Evolutionary conservation across 2,888 invertebrate species (phyloP).

Genomic region (Seladonia tumulorum): DNA sequence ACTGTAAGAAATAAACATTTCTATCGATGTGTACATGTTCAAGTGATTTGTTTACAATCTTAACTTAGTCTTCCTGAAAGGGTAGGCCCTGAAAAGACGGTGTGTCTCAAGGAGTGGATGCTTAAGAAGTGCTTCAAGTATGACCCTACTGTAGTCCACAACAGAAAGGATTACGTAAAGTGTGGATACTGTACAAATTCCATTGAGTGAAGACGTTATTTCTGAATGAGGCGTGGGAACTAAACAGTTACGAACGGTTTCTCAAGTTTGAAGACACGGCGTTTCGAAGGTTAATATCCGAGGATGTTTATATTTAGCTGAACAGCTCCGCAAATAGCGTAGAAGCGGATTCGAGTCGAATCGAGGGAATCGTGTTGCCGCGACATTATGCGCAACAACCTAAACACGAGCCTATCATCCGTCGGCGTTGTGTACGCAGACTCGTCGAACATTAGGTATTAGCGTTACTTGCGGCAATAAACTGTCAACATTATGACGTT

Average conservation of each 20-base stretch:
- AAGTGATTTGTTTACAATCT: too few species aligned
- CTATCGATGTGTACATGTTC: neutral
- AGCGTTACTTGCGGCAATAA: neutral
- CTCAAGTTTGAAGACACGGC: neutral
- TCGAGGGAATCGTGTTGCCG: neutral
- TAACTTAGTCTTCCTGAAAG: neutral
- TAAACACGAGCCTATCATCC: neutral
- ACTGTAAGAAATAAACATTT: neutral
- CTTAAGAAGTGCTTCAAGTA: neutral
- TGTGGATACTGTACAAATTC: neutral
- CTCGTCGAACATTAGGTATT: constrained; percentile 2
- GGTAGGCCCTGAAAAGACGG: neutral
- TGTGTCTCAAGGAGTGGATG: neutral
- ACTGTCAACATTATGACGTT: neutral
- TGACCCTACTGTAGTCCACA: neutral
- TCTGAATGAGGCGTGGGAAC: neutral
- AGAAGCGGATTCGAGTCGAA: neutral
- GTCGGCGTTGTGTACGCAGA: neutral
- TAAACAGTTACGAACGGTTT: neutral
- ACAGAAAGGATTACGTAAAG: neutral
- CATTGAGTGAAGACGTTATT: neutral
- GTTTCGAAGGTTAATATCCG: neutral
- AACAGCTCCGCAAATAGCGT: constrained; percentile 10
- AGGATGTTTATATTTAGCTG: neutral
- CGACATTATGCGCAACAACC: neutral